Evolutionary conservation across 1,140 invertebrate genomes (phyloP).

Genomic region (Conus betulinus): DNA sequence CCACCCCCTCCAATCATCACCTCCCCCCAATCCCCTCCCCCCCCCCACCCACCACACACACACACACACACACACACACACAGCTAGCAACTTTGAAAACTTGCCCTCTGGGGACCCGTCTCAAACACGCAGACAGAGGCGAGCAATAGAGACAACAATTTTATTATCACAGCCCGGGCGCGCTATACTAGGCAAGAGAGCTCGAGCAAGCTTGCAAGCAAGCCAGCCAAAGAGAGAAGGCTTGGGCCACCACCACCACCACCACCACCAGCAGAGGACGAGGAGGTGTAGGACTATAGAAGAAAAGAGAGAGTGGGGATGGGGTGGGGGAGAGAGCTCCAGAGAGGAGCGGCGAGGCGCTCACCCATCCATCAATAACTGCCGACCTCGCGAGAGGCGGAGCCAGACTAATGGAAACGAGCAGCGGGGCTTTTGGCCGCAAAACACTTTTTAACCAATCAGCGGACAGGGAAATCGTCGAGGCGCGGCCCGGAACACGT

Average conservation of each 20-base stretch:
- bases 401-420: constrained; percentile 23
- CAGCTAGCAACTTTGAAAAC: neutral
- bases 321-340: no score
- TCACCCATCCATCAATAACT: constrained; percentile 16
- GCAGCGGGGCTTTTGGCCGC: constrained; percentile 26
- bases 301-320: no score
- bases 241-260: no score
- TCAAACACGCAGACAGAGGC: neutral
- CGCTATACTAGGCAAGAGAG: neutral
- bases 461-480: constrained; percentile 29
- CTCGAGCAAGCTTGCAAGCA: neutral
- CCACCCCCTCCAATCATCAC: no score
- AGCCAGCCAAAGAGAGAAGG: neutral
- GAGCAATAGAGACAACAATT: constrained; percentile 19
- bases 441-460: constrained; percentile 41
- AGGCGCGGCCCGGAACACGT: constrained; percentile 38
- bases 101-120: neutral
- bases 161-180: neutral
- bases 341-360: neutral
- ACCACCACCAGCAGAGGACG: no score
- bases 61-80: constrained; percentile 15
- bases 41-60: neutral
- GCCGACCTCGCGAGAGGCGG: constrained; percentile 20
- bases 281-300: no score
- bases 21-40: no score